A percentile compares a stretch with the other conserved stretches of the same genome.
Conservation (phyloP, 2,797 vertebrate genomes). For the Coilia nasus region DNA sequence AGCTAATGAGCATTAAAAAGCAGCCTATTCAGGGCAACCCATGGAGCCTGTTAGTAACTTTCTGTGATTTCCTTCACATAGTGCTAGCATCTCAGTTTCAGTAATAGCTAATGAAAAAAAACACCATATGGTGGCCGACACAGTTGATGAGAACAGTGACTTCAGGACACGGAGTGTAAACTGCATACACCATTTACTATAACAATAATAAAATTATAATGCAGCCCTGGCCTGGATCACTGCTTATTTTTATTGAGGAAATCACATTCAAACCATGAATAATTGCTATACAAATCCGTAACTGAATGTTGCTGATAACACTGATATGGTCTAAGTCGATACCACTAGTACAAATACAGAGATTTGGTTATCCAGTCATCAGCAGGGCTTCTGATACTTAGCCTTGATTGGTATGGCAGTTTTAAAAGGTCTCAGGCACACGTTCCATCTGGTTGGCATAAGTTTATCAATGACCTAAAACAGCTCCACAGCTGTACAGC, state of each 20-base stretch:
- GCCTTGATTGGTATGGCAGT: neutral
- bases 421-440: neutral
- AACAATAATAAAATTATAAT: neutral
- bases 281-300: conserved; percentile 1
- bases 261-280: neutral
- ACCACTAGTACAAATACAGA: neutral
- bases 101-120: neutral
- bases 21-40: neutral
- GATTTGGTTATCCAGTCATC: neutral
- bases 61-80: neutral
- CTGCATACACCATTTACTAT: neutral
- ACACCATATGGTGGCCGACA: neutral
- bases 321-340: neutral
- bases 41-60: neutral
- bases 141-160: neutral
- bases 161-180: neutral
- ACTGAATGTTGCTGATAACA: neutral
- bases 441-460: neutral
- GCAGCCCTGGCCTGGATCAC: neutral
- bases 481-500: neutral
- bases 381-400: neutral
- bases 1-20: neutral
- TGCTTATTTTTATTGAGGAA: neutral
- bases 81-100: neutral
- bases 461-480: neutral